Conservation (phyloP, 2,888 invertebrate species). For the Volucella inanis region DNA sequence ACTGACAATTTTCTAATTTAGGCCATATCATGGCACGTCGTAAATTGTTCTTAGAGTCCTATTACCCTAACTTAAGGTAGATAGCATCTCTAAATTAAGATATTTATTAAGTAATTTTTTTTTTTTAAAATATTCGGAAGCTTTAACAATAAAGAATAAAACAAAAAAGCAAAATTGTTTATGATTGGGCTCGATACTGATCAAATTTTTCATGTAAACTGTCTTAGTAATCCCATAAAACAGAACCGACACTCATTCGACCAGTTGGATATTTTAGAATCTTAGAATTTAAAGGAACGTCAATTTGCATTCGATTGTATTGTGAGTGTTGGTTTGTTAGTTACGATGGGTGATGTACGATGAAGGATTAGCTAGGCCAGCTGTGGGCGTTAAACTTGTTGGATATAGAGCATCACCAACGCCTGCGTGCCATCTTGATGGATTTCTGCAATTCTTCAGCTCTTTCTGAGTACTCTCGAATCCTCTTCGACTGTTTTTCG, state of each 20-base stretch:
- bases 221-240: constrained; percentile 4
- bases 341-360: constrained; percentile 1
- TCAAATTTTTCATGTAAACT: constrained; percentile 16
- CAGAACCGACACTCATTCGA: constrained; percentile 16
- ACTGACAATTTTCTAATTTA: too few species aligned
- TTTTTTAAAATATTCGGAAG: constrained; percentile 59
- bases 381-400: too few species aligned
- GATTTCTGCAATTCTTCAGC: too few species aligned
- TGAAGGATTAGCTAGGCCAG: background rate
- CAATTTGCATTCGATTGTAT: constrained; percentile 6
- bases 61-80: too few species aligned
- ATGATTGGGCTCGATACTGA: constrained; percentile 16
- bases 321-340: constrained; percentile 30
- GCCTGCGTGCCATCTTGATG: too few species aligned
- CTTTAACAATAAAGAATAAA: constrained; percentile 59
- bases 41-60: too few species aligned
- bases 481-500: too few species aligned
- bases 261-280: constrained; percentile 3
- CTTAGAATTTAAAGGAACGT: constrained; percentile 59
- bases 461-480: too few species aligned
- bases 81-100: too few species aligned
- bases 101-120: constrained; percentile 36
- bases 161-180: constrained; percentile 30
- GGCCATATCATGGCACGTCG: too few species aligned
- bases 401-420: too few species aligned